Percentiles rank a stretch among this genome's conserved stretches.
phyloP scores from a whole-genome alignment of 2,888 invertebrate genomes.

The Drosophila setosimentum region DNA sequence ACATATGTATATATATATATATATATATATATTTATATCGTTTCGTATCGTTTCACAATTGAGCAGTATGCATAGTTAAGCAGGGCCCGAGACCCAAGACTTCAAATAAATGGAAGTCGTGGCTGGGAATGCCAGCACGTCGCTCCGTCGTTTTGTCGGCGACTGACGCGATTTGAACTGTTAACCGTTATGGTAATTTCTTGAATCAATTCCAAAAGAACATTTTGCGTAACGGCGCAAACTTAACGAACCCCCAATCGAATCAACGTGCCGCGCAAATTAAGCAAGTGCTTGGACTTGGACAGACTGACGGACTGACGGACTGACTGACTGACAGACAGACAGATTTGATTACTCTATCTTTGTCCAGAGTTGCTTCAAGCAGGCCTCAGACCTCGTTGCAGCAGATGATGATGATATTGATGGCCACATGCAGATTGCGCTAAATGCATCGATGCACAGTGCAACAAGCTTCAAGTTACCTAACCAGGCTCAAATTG shows the following conservation, averaged over 20 bases:
- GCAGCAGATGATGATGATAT: constrained; percentile 17
- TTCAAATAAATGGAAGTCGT: constrained; percentile 36
- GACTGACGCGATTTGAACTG: constrained; percentile 24
- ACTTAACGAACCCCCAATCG: constrained; percentile 66
- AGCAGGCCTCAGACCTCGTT: constrained; percentile 20
- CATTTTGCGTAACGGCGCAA: constrained; percentile 73
- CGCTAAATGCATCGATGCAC: constrained; percentile 47
- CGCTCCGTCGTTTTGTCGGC: constrained; percentile 4
- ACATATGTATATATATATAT: not conserved
- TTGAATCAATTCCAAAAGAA: constrained; percentile 75
- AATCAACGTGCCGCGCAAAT: constrained; percentile 65
- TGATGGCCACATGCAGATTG: constrained; percentile 47
- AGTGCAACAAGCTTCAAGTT: constrained; percentile 5
- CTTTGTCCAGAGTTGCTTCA: constrained; percentile 29
- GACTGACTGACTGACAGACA: not conserved
- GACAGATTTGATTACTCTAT: constrained; percentile 56
- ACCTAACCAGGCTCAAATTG: not conserved
- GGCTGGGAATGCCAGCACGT: constrained; percentile 68
- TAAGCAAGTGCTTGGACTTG: constrained; percentile 43
- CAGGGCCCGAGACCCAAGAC: constrained; percentile 35
- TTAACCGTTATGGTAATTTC: constrained; percentile 75
- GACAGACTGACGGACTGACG: not conserved
- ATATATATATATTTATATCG: constrained; percentile 16
- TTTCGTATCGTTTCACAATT: constrained; percentile 57
- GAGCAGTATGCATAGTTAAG: constrained; percentile 55